A percentile compares a stretch with the other conserved stretches of the same genome.
These are phyloP conservation scores for Ladona fulva DNA, from an alignment of 1,140 invertebrate genomes.

Conservation along the genomic window DNA sequence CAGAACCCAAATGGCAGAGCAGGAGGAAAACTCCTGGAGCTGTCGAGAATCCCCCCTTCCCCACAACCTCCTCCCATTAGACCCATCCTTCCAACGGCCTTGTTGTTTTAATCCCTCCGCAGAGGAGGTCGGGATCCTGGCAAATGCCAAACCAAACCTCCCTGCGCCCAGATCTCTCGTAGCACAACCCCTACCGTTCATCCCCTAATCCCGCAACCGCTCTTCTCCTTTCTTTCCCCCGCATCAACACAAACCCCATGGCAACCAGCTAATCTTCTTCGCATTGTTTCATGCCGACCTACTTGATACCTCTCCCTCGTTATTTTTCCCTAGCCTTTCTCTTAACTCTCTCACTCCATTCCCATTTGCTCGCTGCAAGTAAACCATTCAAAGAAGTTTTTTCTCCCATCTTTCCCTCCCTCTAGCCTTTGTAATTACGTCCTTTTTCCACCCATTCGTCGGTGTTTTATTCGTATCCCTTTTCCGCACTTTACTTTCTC, in stretches of 20 bases:
- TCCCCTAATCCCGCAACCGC: background rate
- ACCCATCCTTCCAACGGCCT: background rate
- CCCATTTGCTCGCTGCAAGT: background rate
- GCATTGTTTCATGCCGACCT: background rate
- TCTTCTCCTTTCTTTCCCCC: background rate
- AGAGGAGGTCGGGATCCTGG: background rate
- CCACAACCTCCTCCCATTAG: background rate
- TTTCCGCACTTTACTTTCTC: background rate
- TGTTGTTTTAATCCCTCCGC: constrained; percentile 8
- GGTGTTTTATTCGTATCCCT: no score
- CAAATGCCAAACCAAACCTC: background rate
- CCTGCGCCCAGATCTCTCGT: background rate
- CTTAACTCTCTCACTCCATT: background rate
- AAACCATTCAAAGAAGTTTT: no score
- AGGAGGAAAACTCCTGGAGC: background rate
- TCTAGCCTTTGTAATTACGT: no score
- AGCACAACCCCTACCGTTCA: background rate
- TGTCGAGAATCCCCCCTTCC: no score
- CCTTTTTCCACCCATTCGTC: no score
- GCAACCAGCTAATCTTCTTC: constrained; percentile 4
- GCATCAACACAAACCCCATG: background rate
- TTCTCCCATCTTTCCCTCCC: no score
- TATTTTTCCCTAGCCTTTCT: background rate
- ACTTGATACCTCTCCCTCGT: background rate
- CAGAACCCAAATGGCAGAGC: no score